These are phyloP conservation scores for Helicolenus hilgendorfi DNA, from an alignment of 2,797 vertebrate species.

Conservation along the genomic window DNA sequence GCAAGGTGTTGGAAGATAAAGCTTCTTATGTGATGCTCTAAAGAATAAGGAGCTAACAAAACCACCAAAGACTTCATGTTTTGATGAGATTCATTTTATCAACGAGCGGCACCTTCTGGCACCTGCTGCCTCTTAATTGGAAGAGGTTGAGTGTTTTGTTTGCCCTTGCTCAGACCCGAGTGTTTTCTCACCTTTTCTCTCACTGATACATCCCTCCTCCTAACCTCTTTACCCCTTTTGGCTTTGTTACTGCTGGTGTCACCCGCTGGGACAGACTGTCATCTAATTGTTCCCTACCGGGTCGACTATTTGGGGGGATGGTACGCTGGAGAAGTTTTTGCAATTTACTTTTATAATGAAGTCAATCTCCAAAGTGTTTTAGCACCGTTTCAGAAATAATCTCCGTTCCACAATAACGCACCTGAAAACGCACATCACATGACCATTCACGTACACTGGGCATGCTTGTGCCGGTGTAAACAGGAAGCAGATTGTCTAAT, in stretches of 20 bases:
- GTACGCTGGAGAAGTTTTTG: neutral
- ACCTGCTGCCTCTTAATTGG: conserved; percentile 46
- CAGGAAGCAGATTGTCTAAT: neutral
- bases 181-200: conserved; percentile 35
- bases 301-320: conserved; percentile 44
- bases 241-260: conserved; percentile 43
- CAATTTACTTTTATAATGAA: neutral
- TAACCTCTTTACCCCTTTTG: conserved; percentile 34
- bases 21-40: fast-evolving
- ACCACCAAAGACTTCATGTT: neutral
- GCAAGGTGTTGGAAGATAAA: neutral
- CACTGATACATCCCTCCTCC: conserved; percentile 2
- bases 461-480: neutral
- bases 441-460: neutral
- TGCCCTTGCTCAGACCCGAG: neutral
- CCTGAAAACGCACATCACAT: neutral
- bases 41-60: neutral
- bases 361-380: neutral
- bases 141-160: conserved; percentile 26
- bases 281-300: conserved; percentile 52
- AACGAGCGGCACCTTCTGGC: neutral
- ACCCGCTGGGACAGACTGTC: conserved; percentile 60
- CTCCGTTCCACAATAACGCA: neutral
- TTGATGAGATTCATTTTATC: neutral
- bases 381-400: neutral